Percentiles rank a stretch among this genome's conserved stretches.
Evolutionary conservation across 2,888 invertebrate species (phyloP).

Genomic region (Acleris sparsana): DNA sequence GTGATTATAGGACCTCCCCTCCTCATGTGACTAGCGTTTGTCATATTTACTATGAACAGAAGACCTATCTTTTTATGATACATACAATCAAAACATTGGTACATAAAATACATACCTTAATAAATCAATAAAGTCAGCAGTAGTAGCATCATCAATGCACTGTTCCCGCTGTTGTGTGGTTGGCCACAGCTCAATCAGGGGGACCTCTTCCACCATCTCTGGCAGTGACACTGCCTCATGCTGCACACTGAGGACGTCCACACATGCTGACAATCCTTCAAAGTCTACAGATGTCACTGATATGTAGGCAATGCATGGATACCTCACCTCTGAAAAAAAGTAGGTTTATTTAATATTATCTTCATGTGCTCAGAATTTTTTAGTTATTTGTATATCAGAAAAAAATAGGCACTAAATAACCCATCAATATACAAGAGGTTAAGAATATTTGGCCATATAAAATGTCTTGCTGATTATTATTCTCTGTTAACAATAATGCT

Average conservation of each 20-base stretch:
- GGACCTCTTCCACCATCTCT: slow-evolving; percentile 83
- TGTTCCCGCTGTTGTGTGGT: slow-evolving; percentile 84
- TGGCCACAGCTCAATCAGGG: slow-evolving; percentile 86
- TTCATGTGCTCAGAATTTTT: neutral
- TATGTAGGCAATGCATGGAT: slow-evolving; percentile 85
- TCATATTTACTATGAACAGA: no score
- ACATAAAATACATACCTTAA: slow-evolving; percentile 60
- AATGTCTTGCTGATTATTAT: no score
- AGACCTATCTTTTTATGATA: no score
- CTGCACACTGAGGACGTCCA: slow-evolving; percentile 85
- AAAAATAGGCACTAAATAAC: no score
- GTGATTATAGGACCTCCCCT: no score
- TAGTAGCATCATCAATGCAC: slow-evolving; percentile 82
- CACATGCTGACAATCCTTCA: slow-evolving; percentile 79
- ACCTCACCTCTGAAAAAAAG: slow-evolving; percentile 81
- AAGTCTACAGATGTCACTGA: slow-evolving; percentile 83
- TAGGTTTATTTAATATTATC: neutral
- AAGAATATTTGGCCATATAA: no score
- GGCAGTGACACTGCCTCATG: slow-evolving; percentile 85
- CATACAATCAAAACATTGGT: no score
- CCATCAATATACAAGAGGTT: no score
- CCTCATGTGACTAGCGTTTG: no score
- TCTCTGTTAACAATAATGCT: no score
- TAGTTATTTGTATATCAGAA: no score
- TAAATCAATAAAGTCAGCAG: slow-evolving; percentile 86